A percentile compares a stretch with the other conserved stretches of the same genome.
Evolutionary conservation across 2,888 invertebrate genomes (phyloP).

Genomic region (Pandemis heparana): DNA sequence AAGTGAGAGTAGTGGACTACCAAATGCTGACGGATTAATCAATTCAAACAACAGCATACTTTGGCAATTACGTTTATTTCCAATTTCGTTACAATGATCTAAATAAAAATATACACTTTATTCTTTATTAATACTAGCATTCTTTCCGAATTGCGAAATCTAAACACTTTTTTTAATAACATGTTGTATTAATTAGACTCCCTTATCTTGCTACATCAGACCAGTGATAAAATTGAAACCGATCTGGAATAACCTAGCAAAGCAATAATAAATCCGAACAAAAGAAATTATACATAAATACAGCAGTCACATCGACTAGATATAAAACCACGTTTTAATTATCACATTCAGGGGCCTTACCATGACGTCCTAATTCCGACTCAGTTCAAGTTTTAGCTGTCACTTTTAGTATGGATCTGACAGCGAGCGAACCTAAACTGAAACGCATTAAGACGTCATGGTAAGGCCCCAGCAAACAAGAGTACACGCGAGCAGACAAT

Average conservation of each 20-base stretch:
- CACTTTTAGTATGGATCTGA: too few relatives aligned
- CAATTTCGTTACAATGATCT: constrained; percentile 58
- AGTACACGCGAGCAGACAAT: background rate
- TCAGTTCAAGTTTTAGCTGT: too few relatives aligned
- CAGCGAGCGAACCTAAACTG: too few relatives aligned
- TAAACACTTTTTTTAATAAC: constrained; percentile 30
- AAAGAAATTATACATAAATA: background rate
- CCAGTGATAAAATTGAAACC: background rate
- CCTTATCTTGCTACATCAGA: constrained; percentile 17
- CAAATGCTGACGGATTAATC: too few relatives aligned
- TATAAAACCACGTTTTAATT: constrained; percentile 6
- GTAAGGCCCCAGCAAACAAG: too few relatives aligned
- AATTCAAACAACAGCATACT: constrained; percentile 54
- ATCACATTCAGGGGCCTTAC: constrained; percentile 26
- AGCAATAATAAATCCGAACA: constrained; percentile 1
- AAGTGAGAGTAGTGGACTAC: too few relatives aligned
- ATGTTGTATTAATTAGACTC: constrained; percentile 30
- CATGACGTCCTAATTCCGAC: too few relatives aligned
- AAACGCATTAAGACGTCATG: too few relatives aligned
- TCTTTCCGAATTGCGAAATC: constrained; percentile 41
- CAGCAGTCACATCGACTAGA: constrained; percentile 27
- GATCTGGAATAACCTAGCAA: constrained; percentile 9
- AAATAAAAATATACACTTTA: constrained; percentile 61
- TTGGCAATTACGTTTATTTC: constrained; percentile 71
- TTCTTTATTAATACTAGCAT: constrained; percentile 50